Conservation (phyloP, 2,888 invertebrate species). For the Hypena proboscidalis region DNA sequence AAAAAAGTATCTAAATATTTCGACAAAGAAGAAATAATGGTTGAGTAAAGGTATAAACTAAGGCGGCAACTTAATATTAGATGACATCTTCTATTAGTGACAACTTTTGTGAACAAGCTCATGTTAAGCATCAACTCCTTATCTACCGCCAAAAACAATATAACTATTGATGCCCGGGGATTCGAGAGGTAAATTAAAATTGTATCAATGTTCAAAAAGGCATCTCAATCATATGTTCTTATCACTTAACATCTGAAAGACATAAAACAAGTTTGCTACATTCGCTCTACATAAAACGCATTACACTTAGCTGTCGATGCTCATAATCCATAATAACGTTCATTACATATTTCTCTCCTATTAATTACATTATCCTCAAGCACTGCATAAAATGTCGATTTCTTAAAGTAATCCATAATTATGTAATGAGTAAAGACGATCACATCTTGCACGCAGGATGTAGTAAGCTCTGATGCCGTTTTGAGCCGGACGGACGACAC, state of each 20-base stretch:
- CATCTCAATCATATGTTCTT: too few species aligned
- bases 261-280: too few species aligned
- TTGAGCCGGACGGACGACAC: slow-evolving; percentile 48
- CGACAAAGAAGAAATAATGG: too few species aligned
- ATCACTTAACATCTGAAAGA: background rate
- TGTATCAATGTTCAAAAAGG: too few species aligned
- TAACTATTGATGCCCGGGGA: too few species aligned
- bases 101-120: too few species aligned
- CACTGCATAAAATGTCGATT: slow-evolving; percentile 20
- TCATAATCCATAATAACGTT: slow-evolving; percentile 19
- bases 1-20: background rate
- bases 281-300: background rate
- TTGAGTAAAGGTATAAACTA: too few species aligned
- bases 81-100: too few species aligned
- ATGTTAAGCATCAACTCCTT: background rate
- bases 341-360: slow-evolving; percentile 17
- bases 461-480: slow-evolving; percentile 40
- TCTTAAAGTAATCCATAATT: slow-evolving; percentile 27
- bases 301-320: too few species aligned
- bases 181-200: too few species aligned
- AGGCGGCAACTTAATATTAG: too few species aligned
- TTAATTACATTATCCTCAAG: slow-evolving; percentile 21
- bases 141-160: too few species aligned
- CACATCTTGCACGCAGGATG: slow-evolving; percentile 43
- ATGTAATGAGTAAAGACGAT: slow-evolving; percentile 32